These are phyloP conservation scores for Eulemur albifrons DNA, from an alignment of 2,797 vertebrate species.

Conservation along the genomic window DNA sequence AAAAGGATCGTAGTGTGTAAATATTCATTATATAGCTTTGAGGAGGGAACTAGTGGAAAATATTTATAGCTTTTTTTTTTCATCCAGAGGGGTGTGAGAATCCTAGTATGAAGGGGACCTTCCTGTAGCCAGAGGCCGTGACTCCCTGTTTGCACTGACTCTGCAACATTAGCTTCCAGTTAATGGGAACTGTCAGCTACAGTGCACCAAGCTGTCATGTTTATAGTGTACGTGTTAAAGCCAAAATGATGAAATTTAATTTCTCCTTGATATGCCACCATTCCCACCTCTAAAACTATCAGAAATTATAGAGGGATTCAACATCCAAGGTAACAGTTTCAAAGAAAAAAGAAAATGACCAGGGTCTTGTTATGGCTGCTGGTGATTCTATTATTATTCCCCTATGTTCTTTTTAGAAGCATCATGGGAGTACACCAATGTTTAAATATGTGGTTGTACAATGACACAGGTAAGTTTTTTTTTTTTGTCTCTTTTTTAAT, in stretches of 20 bases:
- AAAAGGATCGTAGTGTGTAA: conserved; percentile 36
- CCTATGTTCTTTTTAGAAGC: not conserved
- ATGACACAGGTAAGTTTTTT: not conserved
- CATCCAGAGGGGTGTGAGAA: conserved; percentile 51
- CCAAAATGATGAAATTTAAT: conserved; percentile 60
- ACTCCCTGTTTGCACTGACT: conserved; percentile 57
- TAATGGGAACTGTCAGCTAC: conserved; percentile 74
- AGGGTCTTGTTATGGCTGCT: not conserved
- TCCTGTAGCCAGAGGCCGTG: conserved; percentile 60
- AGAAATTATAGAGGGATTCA: conserved; percentile 69
- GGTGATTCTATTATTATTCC: not conserved
- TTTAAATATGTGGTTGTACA: conserved; percentile 41
- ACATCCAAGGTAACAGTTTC: conserved; percentile 57
- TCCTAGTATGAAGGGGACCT: conserved; percentile 56
- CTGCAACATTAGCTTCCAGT: conserved; percentile 67
- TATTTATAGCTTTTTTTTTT: conserved; percentile 72
- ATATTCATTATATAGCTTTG: conserved; percentile 69
- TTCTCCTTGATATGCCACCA: conserved; percentile 70
- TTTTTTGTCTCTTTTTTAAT: not conserved
- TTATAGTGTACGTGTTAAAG: conserved; percentile 49
- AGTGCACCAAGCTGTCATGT: conserved; percentile 59
- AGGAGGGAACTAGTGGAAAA: conserved; percentile 52
- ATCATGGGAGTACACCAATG: not conserved
- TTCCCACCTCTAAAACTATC: conserved; percentile 4
- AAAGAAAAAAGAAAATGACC: conserved; percentile 57